These are phyloP conservation scores for Gymnocheta viridis DNA, from an alignment of 2,888 invertebrate genomes.

Conservation along the genomic window DNA sequence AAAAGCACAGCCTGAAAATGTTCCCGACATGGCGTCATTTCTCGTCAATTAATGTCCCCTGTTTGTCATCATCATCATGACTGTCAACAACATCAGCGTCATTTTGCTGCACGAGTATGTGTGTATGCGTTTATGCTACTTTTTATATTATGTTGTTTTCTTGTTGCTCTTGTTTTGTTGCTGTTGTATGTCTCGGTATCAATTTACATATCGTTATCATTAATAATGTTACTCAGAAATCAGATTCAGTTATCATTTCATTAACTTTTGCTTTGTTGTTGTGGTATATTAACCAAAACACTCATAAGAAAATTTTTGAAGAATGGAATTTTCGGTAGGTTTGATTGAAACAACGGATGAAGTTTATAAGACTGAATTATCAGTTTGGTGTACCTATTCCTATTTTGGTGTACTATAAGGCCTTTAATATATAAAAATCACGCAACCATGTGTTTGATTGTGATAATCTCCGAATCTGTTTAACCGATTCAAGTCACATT, in stretches of 20 bases:
- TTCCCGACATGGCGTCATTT: slow-evolving; percentile 69
- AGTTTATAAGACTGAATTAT: too few species aligned
- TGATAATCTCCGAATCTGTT: too few species aligned
- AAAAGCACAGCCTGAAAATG: slow-evolving; percentile 48
- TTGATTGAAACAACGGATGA: too few species aligned
- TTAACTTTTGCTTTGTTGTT: neutral
- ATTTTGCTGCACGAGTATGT: slow-evolving; percentile 37
- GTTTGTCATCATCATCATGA: slow-evolving; percentile 70
- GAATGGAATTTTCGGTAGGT: too few species aligned
- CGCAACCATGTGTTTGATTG: too few species aligned
- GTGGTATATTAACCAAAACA: slow-evolving; percentile 22
- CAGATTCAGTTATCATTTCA: slow-evolving; percentile 23
- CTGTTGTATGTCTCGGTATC: slow-evolving; percentile 48
- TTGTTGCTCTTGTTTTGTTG: neutral
- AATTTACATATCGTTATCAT: slow-evolving; percentile 71
- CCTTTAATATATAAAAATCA: too few species aligned
- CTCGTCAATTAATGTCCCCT: slow-evolving; percentile 74
- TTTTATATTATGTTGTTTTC: neutral
- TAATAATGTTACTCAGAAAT: slow-evolving; percentile 48
- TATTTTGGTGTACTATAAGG: too few species aligned
- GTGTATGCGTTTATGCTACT: slow-evolving; percentile 30
- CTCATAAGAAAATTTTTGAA: neutral
- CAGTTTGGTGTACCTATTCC: too few species aligned
- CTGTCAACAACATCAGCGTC: slow-evolving; percentile 58
- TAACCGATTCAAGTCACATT: too few species aligned